Evolutionary conservation across 2,113 vertebrate species (phyloP).

Genomic region (Pangasianodon gigas): DNA sequence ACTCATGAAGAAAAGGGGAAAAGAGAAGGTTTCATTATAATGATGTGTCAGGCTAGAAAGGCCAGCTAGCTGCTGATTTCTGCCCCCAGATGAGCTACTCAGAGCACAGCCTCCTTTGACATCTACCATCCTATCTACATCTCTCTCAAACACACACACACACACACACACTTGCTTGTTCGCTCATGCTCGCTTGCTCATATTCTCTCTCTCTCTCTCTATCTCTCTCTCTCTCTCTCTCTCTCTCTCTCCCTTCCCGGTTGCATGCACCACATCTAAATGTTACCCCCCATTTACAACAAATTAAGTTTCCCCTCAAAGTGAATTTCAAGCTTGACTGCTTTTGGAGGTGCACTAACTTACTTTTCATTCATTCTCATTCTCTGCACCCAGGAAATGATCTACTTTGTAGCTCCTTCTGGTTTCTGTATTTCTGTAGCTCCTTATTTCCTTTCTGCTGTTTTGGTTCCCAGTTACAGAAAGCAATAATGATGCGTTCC

Average conservation of each 20-base stretch:
- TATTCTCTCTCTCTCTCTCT: conserved; percentile 6
- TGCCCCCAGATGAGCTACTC: conserved; percentile 71
- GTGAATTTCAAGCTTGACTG: conserved; percentile 97
- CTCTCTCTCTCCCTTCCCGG: conserved; percentile 53
- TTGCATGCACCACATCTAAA: conserved; percentile 78
- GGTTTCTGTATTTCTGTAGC: conserved; percentile 72
- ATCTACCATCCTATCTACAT: conserved; percentile 57
- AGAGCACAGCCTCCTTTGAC: conserved; percentile 71
- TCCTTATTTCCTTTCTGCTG: conserved; percentile 38
- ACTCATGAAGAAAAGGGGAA: conserved; percentile 14
- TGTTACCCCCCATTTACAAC: conserved; percentile 95
- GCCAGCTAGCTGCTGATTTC: conserved; percentile 68
- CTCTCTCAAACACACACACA: not conserved
- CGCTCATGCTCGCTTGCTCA: not conserved
- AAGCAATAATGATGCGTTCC: conserved; percentile 94
- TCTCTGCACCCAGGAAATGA: conserved; percentile 82
- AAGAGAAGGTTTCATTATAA: conserved; percentile 52
- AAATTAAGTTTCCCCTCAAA: conserved; percentile 97
- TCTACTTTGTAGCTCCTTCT: conserved; percentile 82
- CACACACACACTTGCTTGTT: not conserved
- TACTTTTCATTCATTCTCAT: conserved; percentile 96
- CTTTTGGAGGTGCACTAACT: conserved; percentile 88
- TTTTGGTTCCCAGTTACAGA: conserved; percentile 77
- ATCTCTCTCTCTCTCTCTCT: conserved; percentile 22
- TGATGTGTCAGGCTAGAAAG: conserved; percentile 71